phyloP scores from a whole-genome alignment of 1,140 invertebrate genomes.

The Leptopilina clavipes region DNA sequence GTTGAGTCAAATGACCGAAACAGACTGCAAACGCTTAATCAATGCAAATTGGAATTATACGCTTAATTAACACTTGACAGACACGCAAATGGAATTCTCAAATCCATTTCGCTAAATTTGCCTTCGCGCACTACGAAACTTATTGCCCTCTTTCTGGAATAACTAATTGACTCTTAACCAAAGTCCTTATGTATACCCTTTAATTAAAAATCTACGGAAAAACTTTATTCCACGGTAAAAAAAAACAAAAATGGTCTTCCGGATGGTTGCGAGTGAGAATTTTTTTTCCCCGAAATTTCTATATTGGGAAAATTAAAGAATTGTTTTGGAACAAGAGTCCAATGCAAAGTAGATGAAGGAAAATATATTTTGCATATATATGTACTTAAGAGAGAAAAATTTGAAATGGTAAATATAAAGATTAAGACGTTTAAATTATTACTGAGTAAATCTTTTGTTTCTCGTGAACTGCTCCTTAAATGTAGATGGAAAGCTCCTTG shows the following conservation, averaged over 20 bases:
- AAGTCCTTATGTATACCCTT: not conserved
- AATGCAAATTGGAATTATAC: slow-evolving; percentile 20
- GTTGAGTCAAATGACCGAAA: slow-evolving; percentile 12
- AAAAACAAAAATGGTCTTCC: no score
- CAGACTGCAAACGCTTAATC: slow-evolving; percentile 12
- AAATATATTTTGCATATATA: no score
- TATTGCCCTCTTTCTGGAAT: slow-evolving; percentile 12
- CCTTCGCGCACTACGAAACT: not conserved
- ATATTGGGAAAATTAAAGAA: no score
- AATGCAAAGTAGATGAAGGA: no score
- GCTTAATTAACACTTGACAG: slow-evolving; percentile 26
- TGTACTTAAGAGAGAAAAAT: not conserved
- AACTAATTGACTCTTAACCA: not conserved
- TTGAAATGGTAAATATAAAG: no score
- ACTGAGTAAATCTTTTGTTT: not conserved
- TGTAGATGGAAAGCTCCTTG: not conserved
- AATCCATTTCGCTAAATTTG: slow-evolving; percentile 20
- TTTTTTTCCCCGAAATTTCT: no score
- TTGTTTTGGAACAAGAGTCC: no score
- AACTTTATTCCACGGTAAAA: not conserved
- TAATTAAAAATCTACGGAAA: not conserved
- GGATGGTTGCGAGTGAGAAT: no score
- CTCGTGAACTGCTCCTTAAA: not conserved
- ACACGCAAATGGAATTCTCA: slow-evolving; percentile 13
- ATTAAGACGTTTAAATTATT: not conserved